Evolutionary conservation across 2,888 invertebrate genomes (phyloP), one percentile per base, ranked within the genome.

Genomic region (Meiosimyza decipiens): DNA sequence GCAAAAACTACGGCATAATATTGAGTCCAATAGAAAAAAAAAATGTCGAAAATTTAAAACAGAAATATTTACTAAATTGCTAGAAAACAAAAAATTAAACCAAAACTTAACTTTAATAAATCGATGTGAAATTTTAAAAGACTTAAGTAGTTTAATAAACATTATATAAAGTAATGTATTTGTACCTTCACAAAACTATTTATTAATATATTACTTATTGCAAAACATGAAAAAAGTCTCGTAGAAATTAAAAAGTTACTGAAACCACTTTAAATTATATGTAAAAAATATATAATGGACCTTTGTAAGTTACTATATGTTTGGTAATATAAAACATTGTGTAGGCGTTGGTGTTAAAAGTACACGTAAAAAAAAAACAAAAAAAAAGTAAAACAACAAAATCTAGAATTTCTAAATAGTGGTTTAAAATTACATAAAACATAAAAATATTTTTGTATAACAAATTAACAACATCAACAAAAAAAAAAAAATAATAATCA

Each of bases 101-200:
- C 7, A 54, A 67, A 40, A 66, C 4, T 62, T 51, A 70, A 60
- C 60, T 70, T 70, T 70, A 70, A 62, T 62, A 70, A 62, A 70
- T 70, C 69, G 69, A 70, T 70, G 69, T 70, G 69, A 52, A 70
- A 70, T 70, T 70, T 70, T 62, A 70, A 70, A 52, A 70, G 51
- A 59, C 59, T 68, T 52, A 70, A 70, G 60, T 62, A 70, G 69
- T 52, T 60, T 70, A 70, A 40, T 49, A 11, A 47, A 52, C 57
- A 57, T 57, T 57, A 57, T 54, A 54, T 66, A 52, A n/a, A 70
- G 60, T 51, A 60, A 54, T 54, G 52, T 70, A 70, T 70, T 70
- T 70, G 70, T 63, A 70, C 70, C 63, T 70, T 70, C 70, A 70
- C 62, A 63, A 59, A 59, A 49, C 57, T 49, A 68, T 59, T 70